Conservation (phyloP, 2,113 vertebrate species). For the Balaeniceps rex region DNA sequence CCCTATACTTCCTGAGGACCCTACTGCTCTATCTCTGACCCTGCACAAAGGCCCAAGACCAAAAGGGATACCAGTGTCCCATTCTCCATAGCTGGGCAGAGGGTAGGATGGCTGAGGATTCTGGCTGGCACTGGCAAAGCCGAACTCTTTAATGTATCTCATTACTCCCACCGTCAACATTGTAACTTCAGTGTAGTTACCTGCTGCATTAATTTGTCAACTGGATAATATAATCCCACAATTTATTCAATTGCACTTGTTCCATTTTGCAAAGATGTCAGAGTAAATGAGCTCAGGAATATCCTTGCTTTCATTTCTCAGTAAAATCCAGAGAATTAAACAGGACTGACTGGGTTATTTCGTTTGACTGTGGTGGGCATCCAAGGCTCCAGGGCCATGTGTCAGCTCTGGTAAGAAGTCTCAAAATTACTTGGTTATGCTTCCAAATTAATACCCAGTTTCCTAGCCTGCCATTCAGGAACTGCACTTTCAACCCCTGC, state of each 20-base stretch:
- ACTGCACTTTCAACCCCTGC: not conserved
- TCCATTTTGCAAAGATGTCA: not conserved
- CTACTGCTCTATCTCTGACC: not conserved
- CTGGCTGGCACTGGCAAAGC: not conserved
- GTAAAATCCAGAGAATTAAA: not conserved
- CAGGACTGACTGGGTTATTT: not conserved
- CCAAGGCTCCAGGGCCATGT: not conserved
- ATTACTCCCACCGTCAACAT: not conserved
- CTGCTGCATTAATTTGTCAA: not conserved
- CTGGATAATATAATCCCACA: not conserved
- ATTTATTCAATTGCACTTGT: not conserved
- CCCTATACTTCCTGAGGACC: not conserved
- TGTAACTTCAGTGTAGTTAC: not conserved
- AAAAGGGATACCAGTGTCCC: not conserved
- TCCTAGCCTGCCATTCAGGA: not conserved
- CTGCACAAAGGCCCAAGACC: not conserved
- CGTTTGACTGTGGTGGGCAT: not conserved
- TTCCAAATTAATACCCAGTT: not conserved
- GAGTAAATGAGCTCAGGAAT: not conserved
- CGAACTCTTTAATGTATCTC: not conserved
- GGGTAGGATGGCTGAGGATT: not conserved
- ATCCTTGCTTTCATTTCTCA: not conserved
- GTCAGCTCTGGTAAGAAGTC: not conserved
- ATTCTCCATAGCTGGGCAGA: not conserved
- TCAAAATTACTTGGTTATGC: not conserved